phyloP scores from a whole-genome alignment of 1,140 invertebrate genomes.

The Hylyphantes graminicola region DNA sequence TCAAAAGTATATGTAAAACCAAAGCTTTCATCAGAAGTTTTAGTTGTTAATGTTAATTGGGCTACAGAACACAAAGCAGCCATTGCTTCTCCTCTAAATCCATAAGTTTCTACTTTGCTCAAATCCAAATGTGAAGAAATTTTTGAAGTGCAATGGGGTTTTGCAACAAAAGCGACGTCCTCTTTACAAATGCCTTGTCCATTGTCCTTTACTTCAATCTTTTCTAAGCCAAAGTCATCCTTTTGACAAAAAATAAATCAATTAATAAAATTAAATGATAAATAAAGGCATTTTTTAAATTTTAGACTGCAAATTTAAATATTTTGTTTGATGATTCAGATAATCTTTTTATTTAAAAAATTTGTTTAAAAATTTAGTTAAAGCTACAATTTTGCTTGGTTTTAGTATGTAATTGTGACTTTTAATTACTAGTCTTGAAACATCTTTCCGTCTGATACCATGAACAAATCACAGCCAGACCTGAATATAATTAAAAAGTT shows the following conservation, averaged over 20 bases:
- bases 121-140: slow-evolving; percentile 86
- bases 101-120: slow-evolving; percentile 84
- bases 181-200: slow-evolving; percentile 86
- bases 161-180: slow-evolving; percentile 91
- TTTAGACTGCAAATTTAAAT: not conserved
- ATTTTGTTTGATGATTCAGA: no score
- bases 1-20: slow-evolving; percentile 72
- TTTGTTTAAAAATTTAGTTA: no score
- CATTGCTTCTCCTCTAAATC: slow-evolving; percentile 97
- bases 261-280: slow-evolving; percentile 3
- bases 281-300: not conserved
- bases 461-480: not conserved
- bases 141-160: slow-evolving; percentile 95
- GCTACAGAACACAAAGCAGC: slow-evolving; percentile 86
- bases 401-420: no score
- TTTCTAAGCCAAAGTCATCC: slow-evolving; percentile 86
- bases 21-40: slow-evolving; percentile 70
- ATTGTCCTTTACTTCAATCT: slow-evolving; percentile 94
- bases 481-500: no score
- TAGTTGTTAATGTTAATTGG: slow-evolving; percentile 81
- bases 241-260: slow-evolving; percentile 64
- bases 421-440: no score
- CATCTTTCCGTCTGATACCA: not conserved
- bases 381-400: no score
- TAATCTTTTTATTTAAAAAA: no score